These are phyloP conservation scores for Ploceus nigricollis DNA, from an alignment of 2,113 vertebrate genomes.

Conservation along the genomic window DNA sequence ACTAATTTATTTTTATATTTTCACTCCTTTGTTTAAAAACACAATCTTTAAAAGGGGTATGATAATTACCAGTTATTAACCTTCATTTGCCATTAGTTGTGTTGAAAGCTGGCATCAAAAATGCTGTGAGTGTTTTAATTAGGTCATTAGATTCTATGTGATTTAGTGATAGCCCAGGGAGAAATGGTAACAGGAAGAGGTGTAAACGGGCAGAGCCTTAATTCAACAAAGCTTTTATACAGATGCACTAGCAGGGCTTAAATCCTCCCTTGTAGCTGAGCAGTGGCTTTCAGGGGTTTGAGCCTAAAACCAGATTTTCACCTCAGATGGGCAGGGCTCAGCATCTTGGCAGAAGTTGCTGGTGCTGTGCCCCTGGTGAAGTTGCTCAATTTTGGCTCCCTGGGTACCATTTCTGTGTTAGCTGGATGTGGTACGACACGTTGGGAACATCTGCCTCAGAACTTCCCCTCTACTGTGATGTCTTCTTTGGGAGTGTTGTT, in stretches of 20 bases:
- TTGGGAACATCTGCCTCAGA: background rate
- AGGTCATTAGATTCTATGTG: constrained; percentile 21
- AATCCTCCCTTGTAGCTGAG: background rate
- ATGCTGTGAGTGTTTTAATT: constrained; percentile 25
- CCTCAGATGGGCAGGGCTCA: background rate
- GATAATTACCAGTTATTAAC: constrained; percentile 40
- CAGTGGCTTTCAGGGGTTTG: background rate
- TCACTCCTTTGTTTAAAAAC: constrained; percentile 2
- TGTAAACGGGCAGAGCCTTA: background rate
- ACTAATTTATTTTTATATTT: constrained; percentile 18
- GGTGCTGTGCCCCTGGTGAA: background rate
- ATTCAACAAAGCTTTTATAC: background rate
- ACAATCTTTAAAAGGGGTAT: background rate
- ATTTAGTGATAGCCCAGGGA: constrained; percentile 16
- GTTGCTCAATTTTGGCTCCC: background rate
- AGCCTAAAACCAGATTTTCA: background rate
- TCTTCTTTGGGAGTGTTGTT: background rate
- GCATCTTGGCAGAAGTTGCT: background rate
- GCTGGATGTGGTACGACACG: background rate
- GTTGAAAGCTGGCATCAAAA: constrained; percentile 20
- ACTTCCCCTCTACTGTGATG: background rate
- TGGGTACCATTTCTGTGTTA: background rate
- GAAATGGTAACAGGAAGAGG: background rate
- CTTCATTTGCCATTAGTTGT: background rate
- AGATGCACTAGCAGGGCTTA: background rate